phyloP scores from a whole-genome alignment of 2,797 vertebrate species.

The Prunella strophiata region DNA sequence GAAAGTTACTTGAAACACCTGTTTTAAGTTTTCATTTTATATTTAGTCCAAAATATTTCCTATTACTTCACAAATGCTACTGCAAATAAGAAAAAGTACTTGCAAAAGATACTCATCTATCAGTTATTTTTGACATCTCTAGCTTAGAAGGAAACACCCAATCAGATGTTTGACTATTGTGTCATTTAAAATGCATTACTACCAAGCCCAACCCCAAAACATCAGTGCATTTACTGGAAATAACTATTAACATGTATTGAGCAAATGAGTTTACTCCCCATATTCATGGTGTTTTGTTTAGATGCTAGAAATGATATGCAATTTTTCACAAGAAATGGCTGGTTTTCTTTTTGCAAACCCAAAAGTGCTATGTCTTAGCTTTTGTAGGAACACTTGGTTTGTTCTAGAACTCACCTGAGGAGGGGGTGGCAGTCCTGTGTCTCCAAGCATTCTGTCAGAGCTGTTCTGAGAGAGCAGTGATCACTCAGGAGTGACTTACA shows the following conservation, averaged over 20 bases:
- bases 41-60: slow-evolving; percentile 27
- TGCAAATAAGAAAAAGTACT: slow-evolving; percentile 33
- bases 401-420: neutral
- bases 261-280: neutral
- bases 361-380: neutral
- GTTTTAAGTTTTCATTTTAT: neutral
- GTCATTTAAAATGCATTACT: neutral
- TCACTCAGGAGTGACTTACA: neutral
- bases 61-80: slow-evolving; percentile 50
- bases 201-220: neutral
- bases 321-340: neutral
- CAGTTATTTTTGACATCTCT: neutral
- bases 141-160: slow-evolving; percentile 31
- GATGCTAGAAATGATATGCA: neutral
- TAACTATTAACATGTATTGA: neutral
- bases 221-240: slow-evolving; percentile 38
- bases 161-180: neutral
- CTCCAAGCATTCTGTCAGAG: neutral
- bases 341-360: neutral
- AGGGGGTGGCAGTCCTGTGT: neutral
- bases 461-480: neutral
- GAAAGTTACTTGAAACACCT: neutral
- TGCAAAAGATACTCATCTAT: slow-evolving; percentile 8
- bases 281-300: neutral
- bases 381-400: neutral